Conservation (phyloP, 2,113 vertebrate genomes). For the Plestiodon gilberti region DNA sequence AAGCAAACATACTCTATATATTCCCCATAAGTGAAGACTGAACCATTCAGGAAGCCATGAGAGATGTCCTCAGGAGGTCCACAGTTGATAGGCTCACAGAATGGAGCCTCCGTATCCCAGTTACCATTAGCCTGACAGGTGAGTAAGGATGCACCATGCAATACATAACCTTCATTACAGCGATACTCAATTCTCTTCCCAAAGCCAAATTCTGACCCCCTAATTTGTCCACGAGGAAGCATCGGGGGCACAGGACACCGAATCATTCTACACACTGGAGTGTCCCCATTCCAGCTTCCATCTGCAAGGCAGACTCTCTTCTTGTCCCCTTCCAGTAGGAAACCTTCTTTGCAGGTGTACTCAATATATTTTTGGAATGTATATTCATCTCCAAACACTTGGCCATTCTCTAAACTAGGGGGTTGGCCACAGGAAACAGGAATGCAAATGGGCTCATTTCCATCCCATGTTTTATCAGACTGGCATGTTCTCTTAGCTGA, state of each 20-base stretch:
- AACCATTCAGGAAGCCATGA: constrained; percentile 89
- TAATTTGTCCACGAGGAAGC: constrained; percentile 76
- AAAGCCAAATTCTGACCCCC: constrained; percentile 82
- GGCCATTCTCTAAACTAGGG: constrained; percentile 72
- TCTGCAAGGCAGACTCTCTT: constrained; percentile 85
- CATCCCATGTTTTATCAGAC: constrained; percentile 84
- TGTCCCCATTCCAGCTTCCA: constrained; percentile 87
- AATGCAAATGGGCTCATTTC: constrained; percentile 82
- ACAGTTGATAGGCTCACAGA: constrained; percentile 83
- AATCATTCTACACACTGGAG: constrained; percentile 79
- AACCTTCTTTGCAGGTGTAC: constrained; percentile 85
- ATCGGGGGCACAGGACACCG: constrained; percentile 76
- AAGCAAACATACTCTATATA: constrained; percentile 90
- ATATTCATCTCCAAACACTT: constrained; percentile 79
- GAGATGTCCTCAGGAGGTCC: constrained; percentile 90
- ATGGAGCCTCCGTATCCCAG: constrained; percentile 86
- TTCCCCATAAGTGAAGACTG: constrained; percentile 84
- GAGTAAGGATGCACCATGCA: constrained; percentile 74
- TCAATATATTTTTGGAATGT: constrained; percentile 78
- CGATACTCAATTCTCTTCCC: constrained; percentile 81
- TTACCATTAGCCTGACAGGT: constrained; percentile 85
- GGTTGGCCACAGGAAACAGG: constrained; percentile 86
- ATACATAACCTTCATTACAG: constrained; percentile 85
- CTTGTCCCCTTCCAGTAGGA: constrained; percentile 80
- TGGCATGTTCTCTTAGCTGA: constrained; percentile 80